phyloP scores from a whole-genome alignment of 2,888 invertebrate species.

The Cephus pulcher region DNA sequence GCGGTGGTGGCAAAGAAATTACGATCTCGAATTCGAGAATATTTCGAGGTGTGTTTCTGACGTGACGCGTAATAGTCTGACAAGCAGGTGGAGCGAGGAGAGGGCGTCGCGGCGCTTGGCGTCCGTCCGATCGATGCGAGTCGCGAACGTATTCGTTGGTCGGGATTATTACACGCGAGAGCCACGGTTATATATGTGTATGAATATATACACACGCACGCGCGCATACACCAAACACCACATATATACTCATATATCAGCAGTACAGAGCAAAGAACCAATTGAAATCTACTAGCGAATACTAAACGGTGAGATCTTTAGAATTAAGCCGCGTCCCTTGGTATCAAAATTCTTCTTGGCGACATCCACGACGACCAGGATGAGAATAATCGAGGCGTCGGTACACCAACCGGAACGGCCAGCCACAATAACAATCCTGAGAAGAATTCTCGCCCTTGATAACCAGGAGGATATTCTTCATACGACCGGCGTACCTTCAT shows the following conservation, averaged over 20 bases:
- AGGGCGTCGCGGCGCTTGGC: slow-evolving; percentile 50
- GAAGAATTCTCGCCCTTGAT: neutral
- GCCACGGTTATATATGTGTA: neutral
- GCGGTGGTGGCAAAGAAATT: neutral
- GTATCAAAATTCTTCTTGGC: neutral
- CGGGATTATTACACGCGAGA: slow-evolving; percentile 8
- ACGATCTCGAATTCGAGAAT: neutral
- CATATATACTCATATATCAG: neutral
- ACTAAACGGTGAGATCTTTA: neutral
- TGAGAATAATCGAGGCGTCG: neutral
- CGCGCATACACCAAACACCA: neutral
- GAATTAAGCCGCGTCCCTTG: neutral
- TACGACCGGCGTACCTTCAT: neutral
- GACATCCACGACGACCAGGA: neutral
- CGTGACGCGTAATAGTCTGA: slow-evolving; percentile 21
- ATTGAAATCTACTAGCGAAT: neutral
- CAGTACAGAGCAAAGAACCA: neutral
- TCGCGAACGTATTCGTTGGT: slow-evolving; percentile 5
- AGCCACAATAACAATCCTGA: neutral
- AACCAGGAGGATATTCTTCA: neutral
- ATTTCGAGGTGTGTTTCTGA: slow-evolving; percentile 12
- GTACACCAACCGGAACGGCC: neutral
- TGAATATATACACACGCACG: slow-evolving; percentile 11
- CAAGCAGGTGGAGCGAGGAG: slow-evolving; percentile 33
- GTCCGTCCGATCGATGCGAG: slow-evolving; percentile 49